Percentiles rank a stretch among this genome's conserved stretches.
Conservation (phyloP, 2,113 vertebrate species). For the Loxodonta africana region DNA sequence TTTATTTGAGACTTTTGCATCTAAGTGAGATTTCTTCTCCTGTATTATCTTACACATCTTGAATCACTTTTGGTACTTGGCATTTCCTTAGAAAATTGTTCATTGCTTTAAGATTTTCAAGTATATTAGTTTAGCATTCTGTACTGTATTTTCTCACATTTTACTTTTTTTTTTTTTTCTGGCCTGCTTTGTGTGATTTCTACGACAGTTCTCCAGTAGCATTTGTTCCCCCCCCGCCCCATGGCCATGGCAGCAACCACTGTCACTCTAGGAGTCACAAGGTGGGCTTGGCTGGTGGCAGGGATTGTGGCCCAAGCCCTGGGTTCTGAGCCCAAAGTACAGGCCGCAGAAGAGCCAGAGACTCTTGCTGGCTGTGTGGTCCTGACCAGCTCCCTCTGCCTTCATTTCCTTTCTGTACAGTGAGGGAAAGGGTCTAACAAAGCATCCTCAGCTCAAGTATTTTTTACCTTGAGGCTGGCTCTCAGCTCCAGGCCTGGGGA, state of each 20-base stretch:
- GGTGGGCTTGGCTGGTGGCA: too few species aligned
- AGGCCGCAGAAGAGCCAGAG: background rate
- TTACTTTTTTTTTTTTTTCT: background rate
- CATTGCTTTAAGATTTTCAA: background rate
- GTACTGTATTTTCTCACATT: background rate
- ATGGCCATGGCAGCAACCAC: background rate
- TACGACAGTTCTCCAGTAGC: background rate
- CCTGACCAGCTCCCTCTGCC: background rate
- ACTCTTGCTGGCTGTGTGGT: background rate
- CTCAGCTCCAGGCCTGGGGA: background rate
- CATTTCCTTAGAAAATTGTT: slow-evolving; percentile 14
- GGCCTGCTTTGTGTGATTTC: background rate
- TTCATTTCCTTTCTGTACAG: background rate
- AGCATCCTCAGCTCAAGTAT: background rate
- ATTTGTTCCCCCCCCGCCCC: background rate
- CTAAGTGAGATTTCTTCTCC: background rate
- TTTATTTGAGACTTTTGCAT: background rate
- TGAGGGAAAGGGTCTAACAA: background rate
- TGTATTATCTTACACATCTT: background rate
- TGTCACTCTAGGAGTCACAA: background rate
- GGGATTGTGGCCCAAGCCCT: background rate
- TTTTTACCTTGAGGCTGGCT: slow-evolving; percentile 26
- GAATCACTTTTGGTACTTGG: background rate
- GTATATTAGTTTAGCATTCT: background rate
- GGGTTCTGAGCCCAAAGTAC: background rate